Conservation (phyloP, 1,140 invertebrate genomes). For the Drosophila mauritiana region DNA sequence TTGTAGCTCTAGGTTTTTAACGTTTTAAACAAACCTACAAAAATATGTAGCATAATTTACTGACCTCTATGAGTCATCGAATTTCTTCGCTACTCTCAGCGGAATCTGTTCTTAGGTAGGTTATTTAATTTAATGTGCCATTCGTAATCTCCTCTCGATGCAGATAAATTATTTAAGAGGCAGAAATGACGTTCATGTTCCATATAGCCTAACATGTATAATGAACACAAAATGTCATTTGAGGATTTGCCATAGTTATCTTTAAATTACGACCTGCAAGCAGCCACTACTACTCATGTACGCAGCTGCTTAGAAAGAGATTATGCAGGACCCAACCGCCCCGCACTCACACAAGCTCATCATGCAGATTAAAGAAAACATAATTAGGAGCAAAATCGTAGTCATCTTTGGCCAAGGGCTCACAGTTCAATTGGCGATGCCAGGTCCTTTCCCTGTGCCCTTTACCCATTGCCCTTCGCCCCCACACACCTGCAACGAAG, state of each 20-base stretch:
- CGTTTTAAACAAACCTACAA: no score
- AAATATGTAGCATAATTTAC: no score
- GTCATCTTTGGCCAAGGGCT: constrained; percentile 34
- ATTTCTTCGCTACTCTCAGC: no score
- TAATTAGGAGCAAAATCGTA: constrained; percentile 34
- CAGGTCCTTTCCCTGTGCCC: constrained; percentile 13
- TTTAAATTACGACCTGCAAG: constrained; percentile 29
- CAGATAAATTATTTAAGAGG: neutral
- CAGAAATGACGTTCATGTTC: neutral
- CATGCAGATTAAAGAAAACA: constrained; percentile 43
- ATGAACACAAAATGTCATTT: constrained; percentile 16
- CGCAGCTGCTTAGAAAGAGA: constrained; percentile 21
- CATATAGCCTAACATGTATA: constrained; percentile 7
- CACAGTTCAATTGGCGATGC: constrained; percentile 63
- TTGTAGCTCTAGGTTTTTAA: no score
- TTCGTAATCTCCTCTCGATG: no score
- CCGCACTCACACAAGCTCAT: neutral
- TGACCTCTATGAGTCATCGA: no score
- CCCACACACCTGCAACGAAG: constrained; percentile 56
- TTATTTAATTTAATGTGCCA: no score
- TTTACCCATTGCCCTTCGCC: no score
- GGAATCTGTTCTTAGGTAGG: no score
- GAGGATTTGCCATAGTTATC: constrained; percentile 20
- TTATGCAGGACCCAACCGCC: constrained; percentile 5
- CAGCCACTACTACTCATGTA: neutral